Percentiles rank a stretch among this genome's conserved stretches.
These are phyloP conservation scores for Plebejus anna DNA, from an alignment of 2,888 invertebrate species.

Conservation along the genomic window DNA sequence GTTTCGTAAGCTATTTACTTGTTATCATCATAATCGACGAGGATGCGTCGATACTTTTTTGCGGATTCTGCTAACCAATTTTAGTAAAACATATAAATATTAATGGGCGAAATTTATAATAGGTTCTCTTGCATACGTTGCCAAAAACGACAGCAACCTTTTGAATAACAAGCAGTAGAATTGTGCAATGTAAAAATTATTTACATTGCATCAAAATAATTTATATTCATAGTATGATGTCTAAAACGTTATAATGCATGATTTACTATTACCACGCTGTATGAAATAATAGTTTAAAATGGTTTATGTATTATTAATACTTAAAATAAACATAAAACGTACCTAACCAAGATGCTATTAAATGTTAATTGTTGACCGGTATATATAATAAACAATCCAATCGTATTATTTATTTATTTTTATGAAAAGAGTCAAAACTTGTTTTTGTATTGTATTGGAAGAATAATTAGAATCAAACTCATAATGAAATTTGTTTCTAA, in stretches of 20 bases:
- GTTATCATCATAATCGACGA: neutral
- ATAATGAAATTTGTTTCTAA: neutral
- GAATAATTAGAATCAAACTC: neutral
- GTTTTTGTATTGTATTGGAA: no score
- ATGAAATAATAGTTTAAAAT: neutral
- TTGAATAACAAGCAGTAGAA: slow-evolving; percentile 13
- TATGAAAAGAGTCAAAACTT: neutral
- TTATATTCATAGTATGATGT: slow-evolving; percentile 2
- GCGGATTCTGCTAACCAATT: neutral
- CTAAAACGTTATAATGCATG: neutral
- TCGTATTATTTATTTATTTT: neutral
- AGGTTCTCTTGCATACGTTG: neutral
- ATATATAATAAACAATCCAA: neutral
- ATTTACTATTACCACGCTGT: neutral
- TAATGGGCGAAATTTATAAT: neutral
- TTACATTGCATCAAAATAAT: slow-evolving; percentile 15
- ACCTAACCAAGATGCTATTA: neutral
- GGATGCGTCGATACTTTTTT: neutral
- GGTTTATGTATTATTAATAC: neutral
- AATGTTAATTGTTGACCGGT: neutral
- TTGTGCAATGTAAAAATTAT: slow-evolving; percentile 10
- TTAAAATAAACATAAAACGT: neutral
- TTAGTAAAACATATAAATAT: slow-evolving; percentile 4
- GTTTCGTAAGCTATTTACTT: neutral
- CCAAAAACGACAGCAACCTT: slow-evolving; percentile 17